These are phyloP conservation scores for Abscondita cerata DNA, from an alignment of 2,888 invertebrate species.

Conservation along the genomic window DNA sequence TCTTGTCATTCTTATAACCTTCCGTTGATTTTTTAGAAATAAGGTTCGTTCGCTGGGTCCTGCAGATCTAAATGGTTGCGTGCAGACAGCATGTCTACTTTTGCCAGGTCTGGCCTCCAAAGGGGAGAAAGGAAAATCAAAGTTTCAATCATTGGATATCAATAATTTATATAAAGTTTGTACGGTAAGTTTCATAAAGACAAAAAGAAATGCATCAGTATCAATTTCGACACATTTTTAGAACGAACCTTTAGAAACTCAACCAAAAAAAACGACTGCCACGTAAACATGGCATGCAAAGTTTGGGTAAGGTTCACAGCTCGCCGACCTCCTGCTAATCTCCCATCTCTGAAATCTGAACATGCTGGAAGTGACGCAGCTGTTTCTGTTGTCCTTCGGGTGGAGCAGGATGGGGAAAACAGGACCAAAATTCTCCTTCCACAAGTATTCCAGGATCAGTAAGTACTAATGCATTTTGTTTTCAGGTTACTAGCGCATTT, in stretches of 20 bases:
- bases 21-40: conserved; percentile 63
- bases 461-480: conserved; percentile 34
- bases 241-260: conserved; percentile 89
- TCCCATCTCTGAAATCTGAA: conserved; percentile 99
- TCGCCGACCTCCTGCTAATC: conserved; percentile 97
- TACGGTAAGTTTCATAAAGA: conserved; percentile 69
- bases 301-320: conserved; percentile 98
- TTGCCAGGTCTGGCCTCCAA: conserved; percentile 87
- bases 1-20: too few species aligned
- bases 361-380: conserved; percentile 79
- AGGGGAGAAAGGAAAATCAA: conserved; percentile 91
- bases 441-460: conserved; percentile 52
- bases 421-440: conserved; percentile 61
- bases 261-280: conserved; percentile 88
- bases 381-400: conserved; percentile 80
- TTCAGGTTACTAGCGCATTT: too few species aligned
- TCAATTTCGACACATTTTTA: conserved; percentile 57
- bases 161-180: conserved; percentile 94
- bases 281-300: conserved; percentile 99
- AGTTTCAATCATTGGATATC: conserved; percentile 97
- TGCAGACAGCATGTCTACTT: conserved; percentile 97
- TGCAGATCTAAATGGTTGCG: conserved; percentile 88
- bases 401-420: conserved; percentile 79
- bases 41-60: conserved; percentile 81
- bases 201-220: too few species aligned